Conservation (phyloP, 2,113 vertebrate species). For the Neolamprologus devosi region DNA sequence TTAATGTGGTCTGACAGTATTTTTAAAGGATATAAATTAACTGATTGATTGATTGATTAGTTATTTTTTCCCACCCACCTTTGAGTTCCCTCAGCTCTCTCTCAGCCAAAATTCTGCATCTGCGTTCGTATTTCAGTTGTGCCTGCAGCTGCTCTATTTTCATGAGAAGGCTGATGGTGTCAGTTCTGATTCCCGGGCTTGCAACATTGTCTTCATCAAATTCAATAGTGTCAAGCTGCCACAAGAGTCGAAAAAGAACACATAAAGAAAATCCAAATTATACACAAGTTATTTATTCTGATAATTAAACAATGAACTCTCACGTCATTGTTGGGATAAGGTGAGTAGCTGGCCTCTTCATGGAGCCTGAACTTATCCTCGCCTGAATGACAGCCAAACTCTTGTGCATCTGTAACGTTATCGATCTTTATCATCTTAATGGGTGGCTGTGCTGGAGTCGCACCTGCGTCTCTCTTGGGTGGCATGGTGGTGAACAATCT, state of each 20-base stretch:
- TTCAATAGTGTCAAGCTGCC: slow-evolving; percentile 44
- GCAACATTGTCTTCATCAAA: slow-evolving; percentile 51
- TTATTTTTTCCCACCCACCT: slow-evolving; percentile 40
- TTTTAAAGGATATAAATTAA: not conserved
- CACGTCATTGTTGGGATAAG: slow-evolving; percentile 45
- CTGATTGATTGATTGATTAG: not conserved
- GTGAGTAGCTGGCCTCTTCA: slow-evolving; percentile 39
- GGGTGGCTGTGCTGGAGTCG: not conserved
- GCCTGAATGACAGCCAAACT: slow-evolving; percentile 30
- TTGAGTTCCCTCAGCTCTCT: slow-evolving; percentile 64
- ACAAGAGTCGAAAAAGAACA: not conserved
- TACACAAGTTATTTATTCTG: not conserved
- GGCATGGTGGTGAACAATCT: slow-evolving; percentile 38
- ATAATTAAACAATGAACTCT: not conserved
- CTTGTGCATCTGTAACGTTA: slow-evolving; percentile 1
- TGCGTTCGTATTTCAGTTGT: slow-evolving; percentile 68
- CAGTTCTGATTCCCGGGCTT: slow-evolving; percentile 61
- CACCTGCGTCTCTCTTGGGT: slow-evolving; percentile 52
- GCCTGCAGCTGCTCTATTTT: slow-evolving; percentile 70
- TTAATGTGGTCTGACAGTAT: not conserved
- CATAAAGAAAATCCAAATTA: not conserved
- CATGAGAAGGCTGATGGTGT: slow-evolving; percentile 69
- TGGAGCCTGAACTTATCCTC: slow-evolving; percentile 45
- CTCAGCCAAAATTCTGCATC: slow-evolving; percentile 64
- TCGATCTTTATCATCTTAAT: slow-evolving; percentile 59